Percentiles rank a stretch among this genome's conserved stretches.
phyloP scores from a whole-genome alignment of 1,140 invertebrate genomes.

The Melanaphis sacchari region DNA sequence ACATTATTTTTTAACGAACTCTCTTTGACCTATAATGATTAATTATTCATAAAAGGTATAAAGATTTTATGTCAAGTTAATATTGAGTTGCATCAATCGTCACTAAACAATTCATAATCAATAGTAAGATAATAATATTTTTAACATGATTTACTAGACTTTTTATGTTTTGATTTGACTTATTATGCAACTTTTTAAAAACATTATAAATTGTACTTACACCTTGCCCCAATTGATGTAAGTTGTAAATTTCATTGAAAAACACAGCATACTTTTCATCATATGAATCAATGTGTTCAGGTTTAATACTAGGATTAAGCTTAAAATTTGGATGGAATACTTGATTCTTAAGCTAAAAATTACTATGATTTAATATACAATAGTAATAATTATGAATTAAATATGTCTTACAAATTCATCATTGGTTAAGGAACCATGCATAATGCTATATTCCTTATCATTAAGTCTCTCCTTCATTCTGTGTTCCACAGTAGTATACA shows the following conservation, averaged over 20 bases:
- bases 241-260: not conserved
- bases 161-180: not conserved
- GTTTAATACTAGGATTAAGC: not conserved
- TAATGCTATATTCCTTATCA: not conserved
- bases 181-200: not conserved
- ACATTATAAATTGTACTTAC: not conserved
- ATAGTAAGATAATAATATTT: not conserved
- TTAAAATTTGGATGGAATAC: conserved; percentile 33
- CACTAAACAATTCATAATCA: not conserved
- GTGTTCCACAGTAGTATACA: not conserved
- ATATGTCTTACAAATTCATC: conserved; percentile 38
- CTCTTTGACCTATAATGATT: conserved; percentile 39
- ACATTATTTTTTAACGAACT: conserved; percentile 64
- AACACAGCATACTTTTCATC: not conserved
- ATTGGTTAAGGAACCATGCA: not conserved
- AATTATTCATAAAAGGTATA: not conserved
- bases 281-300: not conserved
- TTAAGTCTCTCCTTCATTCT: not conserved
- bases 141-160: not conserved
- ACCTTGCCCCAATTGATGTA: not conserved
- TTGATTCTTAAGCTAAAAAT: conserved; percentile 18
- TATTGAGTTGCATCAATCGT: not conserved
- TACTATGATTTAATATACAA: not conserved
- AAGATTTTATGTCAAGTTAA: not conserved
- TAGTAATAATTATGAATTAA: not conserved